Evolutionary conservation across 2,888 invertebrate species (phyloP), one percentile per base, ranked within the genome.

Genomic region (Hofmannophila pseudospretella): DNA sequence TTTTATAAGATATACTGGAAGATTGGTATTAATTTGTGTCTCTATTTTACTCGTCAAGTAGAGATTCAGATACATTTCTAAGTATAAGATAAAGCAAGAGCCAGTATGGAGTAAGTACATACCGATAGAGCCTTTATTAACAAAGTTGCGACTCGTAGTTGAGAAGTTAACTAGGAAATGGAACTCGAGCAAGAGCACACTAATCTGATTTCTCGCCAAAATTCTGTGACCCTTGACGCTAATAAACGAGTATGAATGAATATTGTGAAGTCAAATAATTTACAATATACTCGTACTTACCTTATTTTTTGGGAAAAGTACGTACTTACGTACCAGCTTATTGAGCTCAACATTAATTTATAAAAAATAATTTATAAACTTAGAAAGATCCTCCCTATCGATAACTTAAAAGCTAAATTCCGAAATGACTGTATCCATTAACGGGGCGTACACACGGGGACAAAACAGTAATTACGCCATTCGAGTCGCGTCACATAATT

Each of bases 401-500:
- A 26, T 23, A 37, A 41, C 25, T 41, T 38, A 34, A 36, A 42
- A 52, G 54, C 47, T 54, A 50, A 54, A 51, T 45, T 45, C 41
- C 47, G 59, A 67, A 74, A 72, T 69, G 45, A 61, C 59, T 54
- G 49, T 68, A 67, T 68, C 71, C 71, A 71, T 76, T 70, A 68
- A 58, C 23, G 52, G 57, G 58, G 55, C 50, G 58, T 54, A 62
- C 64, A 62, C 60, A 64, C 63, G 62, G 64, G 60, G 61, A 65
- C 69, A 70, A 78, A 81, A 79, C 68, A 72, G 66, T 78, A 80
- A 84, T 84, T 81, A 82, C 58, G 55, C 53, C 68, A 72, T 80
- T 80, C 69, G 62, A 68, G 68, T 78, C 67, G 67, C 75, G 70
- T 72, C 72, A 67, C 66, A 71, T 79, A 82, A 85, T 85, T 70